These are phyloP conservation scores for Scylla paramamosain DNA, from an alignment of 1,140 invertebrate species.

Conservation along the genomic window DNA sequence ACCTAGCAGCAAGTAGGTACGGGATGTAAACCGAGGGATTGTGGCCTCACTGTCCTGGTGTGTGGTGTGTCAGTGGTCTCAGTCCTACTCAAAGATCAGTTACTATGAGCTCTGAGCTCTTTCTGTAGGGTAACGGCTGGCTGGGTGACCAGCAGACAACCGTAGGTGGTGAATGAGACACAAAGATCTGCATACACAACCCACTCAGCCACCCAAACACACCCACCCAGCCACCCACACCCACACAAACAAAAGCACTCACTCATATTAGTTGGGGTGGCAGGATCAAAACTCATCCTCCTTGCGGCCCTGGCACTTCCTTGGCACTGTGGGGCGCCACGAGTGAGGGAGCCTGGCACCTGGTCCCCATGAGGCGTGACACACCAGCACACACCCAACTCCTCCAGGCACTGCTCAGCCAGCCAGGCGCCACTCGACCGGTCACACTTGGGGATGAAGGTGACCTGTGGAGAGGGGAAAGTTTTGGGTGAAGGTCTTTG, in stretches of 20 bases:
- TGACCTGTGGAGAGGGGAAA: constrained; percentile 78
- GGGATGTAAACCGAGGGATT: too few species aligned
- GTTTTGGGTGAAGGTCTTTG: not conserved
- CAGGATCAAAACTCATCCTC: constrained; percentile 67
- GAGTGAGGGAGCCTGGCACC: constrained; percentile 87
- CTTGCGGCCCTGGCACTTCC: constrained; percentile 63
- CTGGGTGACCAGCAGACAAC: too few species aligned
- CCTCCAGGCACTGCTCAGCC: constrained; percentile 89
- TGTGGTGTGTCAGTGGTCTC: too few species aligned
- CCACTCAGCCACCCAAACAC: too few species aligned
- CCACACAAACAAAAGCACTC: constrained; percentile 32
- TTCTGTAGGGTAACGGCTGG: too few species aligned
- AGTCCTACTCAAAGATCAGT: too few species aligned
- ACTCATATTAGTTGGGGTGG: constrained; percentile 76
- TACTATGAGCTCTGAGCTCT: too few species aligned
- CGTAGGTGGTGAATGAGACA: too few species aligned
- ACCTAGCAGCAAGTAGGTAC: too few species aligned
- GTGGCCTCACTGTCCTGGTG: too few species aligned
- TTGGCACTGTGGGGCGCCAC: constrained; percentile 86
- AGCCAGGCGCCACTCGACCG: constrained; percentile 88
- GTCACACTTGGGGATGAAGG: constrained; percentile 88
- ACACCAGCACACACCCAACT: constrained; percentile 92
- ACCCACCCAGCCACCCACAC: not conserved
- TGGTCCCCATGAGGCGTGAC: constrained; percentile 89
- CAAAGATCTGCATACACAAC: too few species aligned